Evolutionary conservation across 2,888 invertebrate genomes (phyloP).

Genomic region (Pocota personata): DNA sequence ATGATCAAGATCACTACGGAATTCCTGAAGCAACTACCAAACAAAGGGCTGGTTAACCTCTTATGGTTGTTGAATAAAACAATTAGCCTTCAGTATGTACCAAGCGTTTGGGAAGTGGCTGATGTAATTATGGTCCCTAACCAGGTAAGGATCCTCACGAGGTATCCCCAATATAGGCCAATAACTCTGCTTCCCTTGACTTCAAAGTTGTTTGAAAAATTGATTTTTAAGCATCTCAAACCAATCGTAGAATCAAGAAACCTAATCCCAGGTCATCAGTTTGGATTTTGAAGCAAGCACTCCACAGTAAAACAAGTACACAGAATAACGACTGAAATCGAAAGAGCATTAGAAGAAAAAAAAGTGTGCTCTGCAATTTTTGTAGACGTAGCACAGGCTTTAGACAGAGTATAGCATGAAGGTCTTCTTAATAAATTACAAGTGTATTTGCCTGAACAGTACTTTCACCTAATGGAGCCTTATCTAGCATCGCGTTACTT

Average conservation of each 20-base stretch:
- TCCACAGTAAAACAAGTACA: neutral
- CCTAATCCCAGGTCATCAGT: neutral
- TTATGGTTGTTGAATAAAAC: neutral
- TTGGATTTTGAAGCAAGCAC: neutral
- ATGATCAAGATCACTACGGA: neutral
- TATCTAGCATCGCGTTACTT: neutral
- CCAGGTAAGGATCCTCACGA: no score
- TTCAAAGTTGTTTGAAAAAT: neutral
- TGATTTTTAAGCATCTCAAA: slow-evolving; percentile 4
- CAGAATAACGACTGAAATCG: neutral
- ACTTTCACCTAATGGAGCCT: neutral
- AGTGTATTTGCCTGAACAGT: neutral
- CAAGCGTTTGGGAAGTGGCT: neutral
- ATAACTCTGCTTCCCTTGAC: neutral
- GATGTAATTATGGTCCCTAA: neutral
- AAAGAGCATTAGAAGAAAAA: neutral
- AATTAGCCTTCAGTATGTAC: neutral
- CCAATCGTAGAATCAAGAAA: neutral
- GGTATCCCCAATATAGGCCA: no score
- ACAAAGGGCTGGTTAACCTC: neutral
- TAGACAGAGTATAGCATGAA: neutral
- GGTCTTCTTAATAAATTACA: neutral
- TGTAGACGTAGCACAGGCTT: neutral
- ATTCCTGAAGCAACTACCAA: neutral
- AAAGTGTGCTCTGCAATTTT: neutral